These are phyloP conservation scores for Furcula furcula DNA, from an alignment of 2,888 invertebrate species.

Conservation along the genomic window DNA sequence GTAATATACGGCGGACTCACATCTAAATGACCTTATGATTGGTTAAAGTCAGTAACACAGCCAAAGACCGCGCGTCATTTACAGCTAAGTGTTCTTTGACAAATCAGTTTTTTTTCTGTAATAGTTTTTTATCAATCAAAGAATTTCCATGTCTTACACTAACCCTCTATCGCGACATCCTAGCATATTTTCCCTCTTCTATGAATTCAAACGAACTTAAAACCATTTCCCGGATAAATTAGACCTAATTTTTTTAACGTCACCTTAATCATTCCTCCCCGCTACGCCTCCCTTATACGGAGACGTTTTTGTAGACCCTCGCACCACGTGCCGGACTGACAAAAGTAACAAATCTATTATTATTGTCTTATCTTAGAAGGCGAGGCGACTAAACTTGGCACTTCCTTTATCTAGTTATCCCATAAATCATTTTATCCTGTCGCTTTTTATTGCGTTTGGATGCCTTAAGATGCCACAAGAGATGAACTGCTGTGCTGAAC, in stretches of 20 bases:
- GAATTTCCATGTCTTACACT: too few species aligned
- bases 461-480: conserved; percentile 33
- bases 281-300: too few species aligned
- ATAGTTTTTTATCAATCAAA: too few species aligned
- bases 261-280: conserved; percentile 12
- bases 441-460: conserved; percentile 68
- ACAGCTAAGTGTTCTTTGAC: too few species aligned
- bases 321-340: conserved; percentile 29
- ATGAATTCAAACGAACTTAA: too few species aligned
- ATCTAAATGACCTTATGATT: too few species aligned
- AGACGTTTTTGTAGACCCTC: conserved; percentile 26
- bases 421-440: conserved; percentile 74
- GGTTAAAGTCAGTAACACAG: too few species aligned
- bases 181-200: too few species aligned
- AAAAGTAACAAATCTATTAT: conserved; percentile 68
- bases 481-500: not conserved
- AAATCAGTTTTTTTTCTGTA: too few species aligned
- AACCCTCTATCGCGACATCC: too few species aligned
- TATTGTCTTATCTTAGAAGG: conserved; percentile 53
- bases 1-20: too few species aligned
- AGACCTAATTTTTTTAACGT: conserved; percentile 12
- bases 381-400: conserved; percentile 55
- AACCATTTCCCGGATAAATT: conserved; percentile 11
- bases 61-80: too few species aligned
- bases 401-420: conserved; percentile 65